Evolutionary conservation across 1,140 invertebrate species (phyloP).

Genomic region (Anagrus nilaparvatae): DNA sequence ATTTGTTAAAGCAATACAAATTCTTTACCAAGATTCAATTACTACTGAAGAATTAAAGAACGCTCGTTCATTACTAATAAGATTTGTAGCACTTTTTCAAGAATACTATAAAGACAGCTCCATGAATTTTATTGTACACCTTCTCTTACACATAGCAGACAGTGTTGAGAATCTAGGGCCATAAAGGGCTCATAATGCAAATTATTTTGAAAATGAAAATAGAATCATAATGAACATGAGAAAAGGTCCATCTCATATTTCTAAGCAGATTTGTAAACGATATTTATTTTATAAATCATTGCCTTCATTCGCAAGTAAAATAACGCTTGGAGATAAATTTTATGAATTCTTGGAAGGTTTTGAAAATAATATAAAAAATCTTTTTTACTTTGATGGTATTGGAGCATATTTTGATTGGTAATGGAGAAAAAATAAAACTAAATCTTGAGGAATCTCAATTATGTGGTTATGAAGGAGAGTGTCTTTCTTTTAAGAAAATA

Average conservation of each 20-base stretch:
- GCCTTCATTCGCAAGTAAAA: too few species aligned
- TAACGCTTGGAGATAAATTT: too few species aligned
- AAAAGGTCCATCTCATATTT: not conserved
- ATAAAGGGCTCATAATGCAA: constrained; percentile 4
- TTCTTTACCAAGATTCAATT: constrained; percentile 13
- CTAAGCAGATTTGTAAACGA: too few species aligned
- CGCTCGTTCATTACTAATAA: constrained; percentile 7
- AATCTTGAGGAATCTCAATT: too few species aligned
- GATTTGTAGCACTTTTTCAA: constrained; percentile 9
- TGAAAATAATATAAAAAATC: too few species aligned
- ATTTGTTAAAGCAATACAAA: constrained; percentile 12
- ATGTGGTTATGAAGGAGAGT: too few species aligned
- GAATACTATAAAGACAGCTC: constrained; percentile 10
- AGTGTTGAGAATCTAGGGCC: constrained; percentile 12
- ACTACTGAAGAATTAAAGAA: constrained; percentile 5
- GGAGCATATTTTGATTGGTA: too few species aligned
- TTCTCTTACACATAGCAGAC: constrained; percentile 14
- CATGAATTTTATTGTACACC: constrained; percentile 18
- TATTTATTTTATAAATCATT: too few species aligned
- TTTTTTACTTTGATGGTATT: too few species aligned
- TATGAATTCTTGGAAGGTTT: too few species aligned
- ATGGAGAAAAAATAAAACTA: too few species aligned
- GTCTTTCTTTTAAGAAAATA: too few species aligned
- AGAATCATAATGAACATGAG: constrained; percentile 2
- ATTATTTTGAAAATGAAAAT: constrained; percentile 16